Base-by-base conservation (phyloP, 2,113 vertebrate species). In the Marmota monax region DNA sequence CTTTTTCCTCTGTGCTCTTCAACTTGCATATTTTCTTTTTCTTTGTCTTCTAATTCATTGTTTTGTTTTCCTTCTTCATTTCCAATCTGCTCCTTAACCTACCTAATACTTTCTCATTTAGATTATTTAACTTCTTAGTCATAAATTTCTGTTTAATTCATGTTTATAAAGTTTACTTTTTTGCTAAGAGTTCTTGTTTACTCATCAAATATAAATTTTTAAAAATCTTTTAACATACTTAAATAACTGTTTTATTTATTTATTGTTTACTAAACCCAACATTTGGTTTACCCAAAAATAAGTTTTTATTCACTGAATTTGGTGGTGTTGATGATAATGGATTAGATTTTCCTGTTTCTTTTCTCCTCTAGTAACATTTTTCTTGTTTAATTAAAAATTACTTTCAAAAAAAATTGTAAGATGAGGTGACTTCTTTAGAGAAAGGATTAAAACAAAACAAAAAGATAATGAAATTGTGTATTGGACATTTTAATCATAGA, bases 111-210 rank as follows among this genome's bases (percentile, higher is more conserved):
- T 32, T 93, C 89, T 72, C 48, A 14, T 29, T 63, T 82, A 56
- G 61, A 39, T 77, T 42, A 72, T 16, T 85, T 39, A 48, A 37
- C 9, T 56, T 58, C 92, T 92, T 78, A 83, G 17, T 77, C 16
- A 82, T 92, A 12, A 83, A 86, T 94, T 83, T 89, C 6, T 82
- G 39, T 79, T 70, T 56, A 22, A 65, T 69, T 88, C 16, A 70
- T 87, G 17, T 61, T 90, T 87, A n/a, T 22, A 77, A 51, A 56
- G 39, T 74, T n/a, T 9, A 23, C 51, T 84, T 27, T 17, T 82
- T 93, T 76, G 9, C 22, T 51, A 0, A 72, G 2, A 67, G 34
- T 79, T 5, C n/a, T 45, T 56, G 17, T 25, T 74, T 56, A 70
- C 6, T 74, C 61, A 72, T 48, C 77, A 56, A 27, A 70, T 56